Evolutionary conservation across 2,113 vertebrate species (phyloP).

Genomic region (Copsychus sechellarum): DNA sequence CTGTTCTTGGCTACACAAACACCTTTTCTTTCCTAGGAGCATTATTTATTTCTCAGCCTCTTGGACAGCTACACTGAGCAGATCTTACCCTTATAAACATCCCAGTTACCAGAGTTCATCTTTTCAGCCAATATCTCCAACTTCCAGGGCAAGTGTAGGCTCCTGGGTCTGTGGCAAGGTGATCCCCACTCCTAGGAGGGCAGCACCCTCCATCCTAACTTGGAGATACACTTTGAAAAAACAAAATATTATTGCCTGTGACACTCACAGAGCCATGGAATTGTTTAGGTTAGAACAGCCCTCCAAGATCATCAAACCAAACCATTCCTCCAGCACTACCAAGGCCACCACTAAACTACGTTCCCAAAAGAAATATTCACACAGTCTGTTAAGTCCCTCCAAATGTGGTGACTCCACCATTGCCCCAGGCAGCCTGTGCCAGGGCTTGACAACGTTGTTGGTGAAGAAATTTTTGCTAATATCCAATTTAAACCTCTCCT

Average conservation of each 20-base stretch:
- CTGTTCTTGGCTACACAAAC: background rate
- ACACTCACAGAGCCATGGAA: background rate
- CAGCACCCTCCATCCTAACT: background rate
- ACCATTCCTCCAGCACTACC: background rate
- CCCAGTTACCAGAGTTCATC: background rate
- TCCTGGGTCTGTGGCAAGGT: background rate
- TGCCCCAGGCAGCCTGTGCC: background rate
- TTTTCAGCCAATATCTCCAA: background rate
- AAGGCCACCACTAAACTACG: background rate
- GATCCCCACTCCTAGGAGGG: background rate
- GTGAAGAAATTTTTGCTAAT: background rate
- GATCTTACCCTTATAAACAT: background rate
- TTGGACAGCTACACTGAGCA: background rate
- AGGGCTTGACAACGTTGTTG: background rate
- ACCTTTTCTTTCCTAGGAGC: background rate
- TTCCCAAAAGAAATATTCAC: background rate
- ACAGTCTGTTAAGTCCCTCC: background rate
- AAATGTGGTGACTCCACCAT: background rate
- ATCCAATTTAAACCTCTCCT: background rate
- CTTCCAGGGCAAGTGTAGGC: background rate
- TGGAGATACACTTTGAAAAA: background rate
- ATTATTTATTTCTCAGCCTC: background rate
- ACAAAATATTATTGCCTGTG: fast-evolving
- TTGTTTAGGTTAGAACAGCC: background rate
- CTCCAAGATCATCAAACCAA: background rate